Base-by-base conservation (phyloP, 2,113 vertebrate genomes). In the Coturnix japonica region DNA sequence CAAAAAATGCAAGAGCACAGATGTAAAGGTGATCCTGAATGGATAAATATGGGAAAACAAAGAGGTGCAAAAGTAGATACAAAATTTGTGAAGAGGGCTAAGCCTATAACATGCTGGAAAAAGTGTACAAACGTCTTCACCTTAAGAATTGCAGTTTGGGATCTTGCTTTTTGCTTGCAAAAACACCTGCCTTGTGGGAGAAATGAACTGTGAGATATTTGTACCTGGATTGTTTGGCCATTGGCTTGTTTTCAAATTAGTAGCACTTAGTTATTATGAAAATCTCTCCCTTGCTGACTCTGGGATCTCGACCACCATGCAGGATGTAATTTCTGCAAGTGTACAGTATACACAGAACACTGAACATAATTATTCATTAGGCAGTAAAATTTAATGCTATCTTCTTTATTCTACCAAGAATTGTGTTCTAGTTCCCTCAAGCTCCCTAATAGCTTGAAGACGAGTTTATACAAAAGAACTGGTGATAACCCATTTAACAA, bases 401-500 rank as follows among this genome's bases (percentile, higher is more conserved):
- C 23, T 33, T 76, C n/a, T 2, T 4, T 12, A 28, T 59, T 15
- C 15, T 66, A 41, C 44, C 1, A 1, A 77, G 20, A 72, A 85
- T 6, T 22, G 8, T 33, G 53, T 47, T 89, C 90, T 64, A 71
- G 47, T 85, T 95, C 85, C 71, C 31, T 51, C 51, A 73, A 89
- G 69, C 25, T 67, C 41, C 79, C 37, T 54, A 83, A 65, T 5
- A 91, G 77, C 78, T 60, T 83, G 85, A 94, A 83, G 13, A 69
- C 22, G 41, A 90, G 81, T 51, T 94, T 67, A 56, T 80, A 25
- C 16, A 46, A 81, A 79, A 79, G 59, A 91, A 86, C 65, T 75
- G 81, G 41, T 46, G 56, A 86, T 66, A 89, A 26, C 46, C 37
- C 71, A 90, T 96, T 96, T 95, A 96, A 93, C 94, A 92, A 97